Base-by-base conservation (phyloP, 2,797 vertebrate species). In the Labeo calbasu region DNA sequence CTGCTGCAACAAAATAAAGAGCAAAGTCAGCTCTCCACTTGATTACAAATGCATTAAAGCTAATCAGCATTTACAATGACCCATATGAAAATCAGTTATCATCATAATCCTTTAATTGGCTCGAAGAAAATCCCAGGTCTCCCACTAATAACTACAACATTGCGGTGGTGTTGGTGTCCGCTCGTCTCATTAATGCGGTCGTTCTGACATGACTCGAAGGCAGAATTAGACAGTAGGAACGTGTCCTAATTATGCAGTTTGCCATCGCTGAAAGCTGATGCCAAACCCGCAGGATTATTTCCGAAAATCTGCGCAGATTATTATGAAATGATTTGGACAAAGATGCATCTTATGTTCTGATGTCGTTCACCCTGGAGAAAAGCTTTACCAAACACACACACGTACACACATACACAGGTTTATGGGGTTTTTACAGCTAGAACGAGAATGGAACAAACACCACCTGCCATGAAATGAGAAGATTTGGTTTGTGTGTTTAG, bases 301-400 rank as follows among this genome's bases (percentile, higher is more conserved):
- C 50, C 73, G 72, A 88, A 32, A 80, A 88, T 86, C 81, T 88
- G 40, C 77, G 81, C 57, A 87, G 72, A 88, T 85, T 84, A 88
- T 80, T 80, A 61, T 80, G 69, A 85, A 88, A 87, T 84, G 75
- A 69, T 85, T 82, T 51, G 82, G 51, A 84, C 51, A 59, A 73
- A 77, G 82, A 88, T 51, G 36, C n/a, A 77, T 43, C 0, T 57
- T 85, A 78, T 83, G 72, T 72, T 87, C 15, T 51, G 68, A 80
- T 61, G 87, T 84, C 48, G 32, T 85, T 82, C 55, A 77, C 40
- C 50, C 61, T n/a, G 57, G 46, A 66, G 73, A 78, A 59, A 5
- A 40, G 40, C 36, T 55, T 21, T 23, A 85, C 12, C n/a, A 84
- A 61, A 79, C 75, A 80, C 84, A 79, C 79, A 82, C 57, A n/a